Conservation (phyloP, 2,888 invertebrate species). For the Melieria picta region DNA sequence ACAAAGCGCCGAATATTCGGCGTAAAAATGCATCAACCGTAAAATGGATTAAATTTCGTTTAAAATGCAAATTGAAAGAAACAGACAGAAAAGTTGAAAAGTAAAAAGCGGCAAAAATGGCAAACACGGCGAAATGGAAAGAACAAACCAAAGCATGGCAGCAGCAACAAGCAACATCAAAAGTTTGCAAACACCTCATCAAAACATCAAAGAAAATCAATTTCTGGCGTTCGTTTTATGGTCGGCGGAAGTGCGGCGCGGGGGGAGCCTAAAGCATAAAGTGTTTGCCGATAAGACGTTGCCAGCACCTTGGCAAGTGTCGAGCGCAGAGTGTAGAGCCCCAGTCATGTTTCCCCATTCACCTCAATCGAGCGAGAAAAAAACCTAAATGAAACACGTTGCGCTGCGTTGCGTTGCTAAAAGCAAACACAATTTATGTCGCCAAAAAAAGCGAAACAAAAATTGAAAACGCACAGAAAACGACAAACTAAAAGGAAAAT, state of each 20-base stretch:
- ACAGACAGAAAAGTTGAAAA: conserved; percentile 31
- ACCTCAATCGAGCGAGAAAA: not conserved
- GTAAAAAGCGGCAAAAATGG: not conserved
- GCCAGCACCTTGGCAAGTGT: conserved; percentile 22
- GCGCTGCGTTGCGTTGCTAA: not conserved
- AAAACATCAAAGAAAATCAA: conserved; percentile 58
- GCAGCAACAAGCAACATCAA: conserved; percentile 49
- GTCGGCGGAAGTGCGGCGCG: conserved; percentile 3
- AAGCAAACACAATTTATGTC: not conserved
- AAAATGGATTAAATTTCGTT: conserved; percentile 60
- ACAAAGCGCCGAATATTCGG: not conserved
- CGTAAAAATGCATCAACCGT: conserved; percentile 43
- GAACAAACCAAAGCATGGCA: conserved; percentile 44
- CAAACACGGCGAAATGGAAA: not conserved
- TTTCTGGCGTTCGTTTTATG: conserved; percentile 36
- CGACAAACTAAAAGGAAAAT: conserved; percentile 23
- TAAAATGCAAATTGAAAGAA: conserved; percentile 58
- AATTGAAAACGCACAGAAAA: conserved; percentile 6
- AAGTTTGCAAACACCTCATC: conserved; percentile 58
- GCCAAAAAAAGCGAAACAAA: not conserved
- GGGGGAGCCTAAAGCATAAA: conserved; percentile 21
- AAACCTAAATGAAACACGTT: not conserved
- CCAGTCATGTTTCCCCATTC: not conserved
- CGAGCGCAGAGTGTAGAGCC: not conserved
- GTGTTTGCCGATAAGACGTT: conserved; percentile 29